These are phyloP conservation scores for Promerops cafer DNA, from an alignment of 2,113 vertebrate species.

Conservation along the genomic window DNA sequence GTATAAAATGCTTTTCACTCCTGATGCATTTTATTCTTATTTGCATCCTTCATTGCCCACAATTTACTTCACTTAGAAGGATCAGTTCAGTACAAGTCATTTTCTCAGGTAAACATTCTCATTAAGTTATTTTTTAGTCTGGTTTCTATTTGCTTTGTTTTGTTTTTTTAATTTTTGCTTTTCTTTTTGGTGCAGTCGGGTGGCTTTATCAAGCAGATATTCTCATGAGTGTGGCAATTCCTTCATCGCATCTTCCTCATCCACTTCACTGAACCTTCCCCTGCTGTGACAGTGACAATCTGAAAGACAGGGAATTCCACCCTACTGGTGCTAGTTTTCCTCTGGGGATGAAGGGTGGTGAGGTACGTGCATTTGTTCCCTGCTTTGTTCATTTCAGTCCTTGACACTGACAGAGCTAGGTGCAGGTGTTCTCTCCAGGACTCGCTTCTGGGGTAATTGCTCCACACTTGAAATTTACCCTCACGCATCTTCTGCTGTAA, in stretches of 20 bases:
- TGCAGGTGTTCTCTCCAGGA: neutral
- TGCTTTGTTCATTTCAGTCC: neutral
- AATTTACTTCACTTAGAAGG: neutral
- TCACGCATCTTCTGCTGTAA: rapidly evolving
- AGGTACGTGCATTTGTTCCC: neutral
- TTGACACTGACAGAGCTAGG: neutral
- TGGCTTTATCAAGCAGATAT: neutral
- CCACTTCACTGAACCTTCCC: neutral
- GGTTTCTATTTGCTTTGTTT: neutral
- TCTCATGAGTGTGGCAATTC: neutral
- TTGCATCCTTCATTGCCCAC: neutral
- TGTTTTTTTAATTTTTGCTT: neutral
- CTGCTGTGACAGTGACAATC: neutral
- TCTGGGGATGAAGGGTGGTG: neutral
- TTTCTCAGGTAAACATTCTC: neutral
- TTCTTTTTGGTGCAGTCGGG: neutral
- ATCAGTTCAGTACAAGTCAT: neutral
- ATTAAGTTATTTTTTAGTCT: neutral
- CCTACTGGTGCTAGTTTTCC: neutral
- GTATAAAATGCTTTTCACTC: neutral
- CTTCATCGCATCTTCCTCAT: neutral
- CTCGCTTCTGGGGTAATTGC: neutral
- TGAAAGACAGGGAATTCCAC: neutral
- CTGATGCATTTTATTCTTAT: neutral
- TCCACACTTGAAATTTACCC: neutral